Evolutionary conservation across 2,888 invertebrate species (phyloP), one percentile per base, ranked within the genome.

Genomic region (Acronicta psi): DNA sequence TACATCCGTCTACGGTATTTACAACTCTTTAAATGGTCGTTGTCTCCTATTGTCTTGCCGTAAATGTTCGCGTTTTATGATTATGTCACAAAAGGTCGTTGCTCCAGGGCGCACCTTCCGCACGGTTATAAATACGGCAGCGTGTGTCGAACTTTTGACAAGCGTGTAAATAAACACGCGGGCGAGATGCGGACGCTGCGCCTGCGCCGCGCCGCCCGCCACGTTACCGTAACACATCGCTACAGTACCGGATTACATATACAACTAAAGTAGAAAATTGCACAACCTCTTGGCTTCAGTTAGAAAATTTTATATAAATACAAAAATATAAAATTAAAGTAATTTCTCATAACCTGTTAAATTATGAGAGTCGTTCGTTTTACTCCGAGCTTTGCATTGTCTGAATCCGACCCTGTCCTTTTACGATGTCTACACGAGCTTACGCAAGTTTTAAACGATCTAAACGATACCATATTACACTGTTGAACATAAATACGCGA

Each of bases 131-230:
- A 91, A 93, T 93, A 93, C 85, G 69, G 74, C 85, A 58, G 74
- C 80, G 83, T 82, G 87, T 90, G 92, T 90, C 90, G 89, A 92
- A 92, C 88, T 90, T 92, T 91, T 92, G 93, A 92, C 92, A 91
- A 83, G 85, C 85, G 79, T 80, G 91, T 91, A 91, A 91, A 93
- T 89, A 92, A 91, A 92, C 88, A 88, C 73, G 68, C 73, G 80
- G 75, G 73, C 84, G 80, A 82, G 85, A 87, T 83, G 84, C 76
- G 84, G 80, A 79, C 73, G 75, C 65, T 73, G 61, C 62, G 60
- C 23, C n/a, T n/a, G 54, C 20, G 45, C 65, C 66, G 54, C 20
- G 45, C 65, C 66, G 51, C 69, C 46, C 53, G 64, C 66, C 62
- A 58, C 52, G 59, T 42, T 50, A 25, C 50, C 46, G 59, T 63